A percentile compares a stretch with the other conserved stretches of the same genome.
phyloP scores from a whole-genome alignment of 2,888 invertebrate genomes.

The Poecilus cupreus region DNA sequence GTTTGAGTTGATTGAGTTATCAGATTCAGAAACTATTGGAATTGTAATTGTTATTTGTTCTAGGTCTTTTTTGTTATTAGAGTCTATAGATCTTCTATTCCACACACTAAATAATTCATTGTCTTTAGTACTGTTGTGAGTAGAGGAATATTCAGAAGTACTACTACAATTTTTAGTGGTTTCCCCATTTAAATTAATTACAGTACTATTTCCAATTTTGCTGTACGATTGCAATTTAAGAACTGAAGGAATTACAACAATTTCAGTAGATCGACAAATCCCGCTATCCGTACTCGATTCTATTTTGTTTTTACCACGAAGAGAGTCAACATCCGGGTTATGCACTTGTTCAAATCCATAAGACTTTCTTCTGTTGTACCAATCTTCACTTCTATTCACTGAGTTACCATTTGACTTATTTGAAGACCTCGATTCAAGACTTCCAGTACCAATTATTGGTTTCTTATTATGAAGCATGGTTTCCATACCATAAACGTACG shows the following conservation, averaged over 20 bases:
- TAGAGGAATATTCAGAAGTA: background rate
- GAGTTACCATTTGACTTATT: constrained; percentile 69
- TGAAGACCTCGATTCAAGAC: constrained; percentile 72
- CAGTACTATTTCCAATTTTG: constrained; percentile 63
- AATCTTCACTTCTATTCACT: constrained; percentile 75
- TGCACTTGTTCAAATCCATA: constrained; percentile 82
- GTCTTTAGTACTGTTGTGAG: constrained; percentile 60
- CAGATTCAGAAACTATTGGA: constrained; percentile 68
- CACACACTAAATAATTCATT: constrained; percentile 61
- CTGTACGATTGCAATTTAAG: constrained; percentile 52
- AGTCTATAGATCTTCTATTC: constrained; percentile 58
- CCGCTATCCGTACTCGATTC: constrained; percentile 88
- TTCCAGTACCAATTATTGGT: constrained; percentile 70
- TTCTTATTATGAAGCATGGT: constrained; percentile 67
- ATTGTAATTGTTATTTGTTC: constrained; percentile 70
- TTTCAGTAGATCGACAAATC: constrained; percentile 83
- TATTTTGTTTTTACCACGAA: constrained; percentile 72
- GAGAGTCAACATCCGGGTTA: constrained; percentile 64
- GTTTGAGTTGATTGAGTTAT: too few relatives aligned
- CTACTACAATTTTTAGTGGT: constrained; percentile 44
- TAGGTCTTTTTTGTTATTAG: constrained; percentile 63
- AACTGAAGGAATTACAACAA: constrained; percentile 73
- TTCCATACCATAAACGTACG: constrained; percentile 73
- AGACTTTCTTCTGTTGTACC: constrained; percentile 85
- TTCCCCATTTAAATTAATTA: constrained; percentile 70